phyloP scores from a whole-genome alignment of 53 echinoderm and acorn worm species.

The Astropecten irregularis region DNA sequence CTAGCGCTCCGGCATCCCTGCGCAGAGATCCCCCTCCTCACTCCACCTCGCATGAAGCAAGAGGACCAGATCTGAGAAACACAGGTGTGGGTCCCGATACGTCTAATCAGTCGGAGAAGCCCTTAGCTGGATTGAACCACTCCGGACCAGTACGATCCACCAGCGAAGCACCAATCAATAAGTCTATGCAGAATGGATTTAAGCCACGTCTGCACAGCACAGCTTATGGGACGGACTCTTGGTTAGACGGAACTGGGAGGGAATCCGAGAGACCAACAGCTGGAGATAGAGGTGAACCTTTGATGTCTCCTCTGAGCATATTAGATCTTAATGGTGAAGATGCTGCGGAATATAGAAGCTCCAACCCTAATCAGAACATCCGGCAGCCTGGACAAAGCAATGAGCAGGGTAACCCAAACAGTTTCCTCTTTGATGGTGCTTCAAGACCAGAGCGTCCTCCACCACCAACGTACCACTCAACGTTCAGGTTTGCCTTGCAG shows the following conservation, averaged over 20 bases:
- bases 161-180: neutral
- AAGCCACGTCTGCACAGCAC: slow-evolving; percentile 41
- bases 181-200: neutral
- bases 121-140: neutral
- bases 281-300: neutral
- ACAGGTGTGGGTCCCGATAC: neutral
- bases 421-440: too few relatives aligned
- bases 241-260: neutral
- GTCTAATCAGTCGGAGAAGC: neutral
- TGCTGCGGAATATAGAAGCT: neutral
- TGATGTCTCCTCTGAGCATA: neutral
- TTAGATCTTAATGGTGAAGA: slow-evolving; percentile 6
- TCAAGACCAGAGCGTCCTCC: neutral
- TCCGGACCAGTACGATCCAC: slow-evolving; percentile 3
- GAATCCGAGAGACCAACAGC: too few relatives aligned
- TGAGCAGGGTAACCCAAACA: neutral
- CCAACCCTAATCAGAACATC: neutral
- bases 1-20: neutral
- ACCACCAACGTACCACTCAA: slow-evolving; percentile 8
- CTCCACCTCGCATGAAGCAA: neutral
- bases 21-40: neutral
- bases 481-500: slow-evolving; percentile 40
- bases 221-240: neutral
- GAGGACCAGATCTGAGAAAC: neutral
- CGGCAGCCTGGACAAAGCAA: neutral